Evolutionary conservation across 2,797 vertebrate genomes (phyloP), one percentile per base, ranked within the genome.

Genomic region (Pangasius macronema): DNA sequence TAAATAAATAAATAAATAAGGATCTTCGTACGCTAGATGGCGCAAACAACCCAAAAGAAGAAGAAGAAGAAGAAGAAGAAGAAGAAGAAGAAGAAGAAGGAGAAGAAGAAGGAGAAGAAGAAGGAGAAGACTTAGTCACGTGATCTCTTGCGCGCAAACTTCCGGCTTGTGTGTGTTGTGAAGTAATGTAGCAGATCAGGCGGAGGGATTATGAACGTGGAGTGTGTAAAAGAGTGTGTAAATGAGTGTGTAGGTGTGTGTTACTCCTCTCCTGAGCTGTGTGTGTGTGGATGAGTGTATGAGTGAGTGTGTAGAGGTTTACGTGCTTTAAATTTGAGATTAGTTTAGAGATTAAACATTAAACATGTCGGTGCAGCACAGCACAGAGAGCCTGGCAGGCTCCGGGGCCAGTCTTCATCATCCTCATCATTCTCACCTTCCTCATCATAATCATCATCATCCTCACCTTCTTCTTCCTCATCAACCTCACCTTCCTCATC

Each of bases 361-460:
- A 57, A 87, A 91, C 90, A 97, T 97, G 96, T 97, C 96, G 67
- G 93, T 96, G 24, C 81, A 51, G 63, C 94, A 94, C 91, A 96
- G 94, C 89, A 96, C 92, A 93, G 94, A 95, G 79, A 87, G 95
- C 20, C 92, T 97, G 16, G 84, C 95, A 18, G 95, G 95, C 73
- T 27, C 63, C 30, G 33, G 67, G 67, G 67, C 67, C 16, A 70
- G 20, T 70, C 68, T 24, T 68, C 65, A 68, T 27, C 27, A 27
- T n/a, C 72, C 49, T 14, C 72, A 1, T 27, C 70, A 11, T 27
- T 22, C 0, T 27, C 39, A 0, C 8, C 0, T 0, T 24, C 68
- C 9, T 27, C 8, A 14, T 49, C 72, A 0, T 14, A 42, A n/a
- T 13, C 72, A 0, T 14, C 72, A n/a, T 13, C 72, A 14, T n/a